A percentile compares a stretch with the other conserved stretches of the same genome.
Conservation (phyloP, 2,888 invertebrate species). For the Chromoteleia sp. region DNA sequence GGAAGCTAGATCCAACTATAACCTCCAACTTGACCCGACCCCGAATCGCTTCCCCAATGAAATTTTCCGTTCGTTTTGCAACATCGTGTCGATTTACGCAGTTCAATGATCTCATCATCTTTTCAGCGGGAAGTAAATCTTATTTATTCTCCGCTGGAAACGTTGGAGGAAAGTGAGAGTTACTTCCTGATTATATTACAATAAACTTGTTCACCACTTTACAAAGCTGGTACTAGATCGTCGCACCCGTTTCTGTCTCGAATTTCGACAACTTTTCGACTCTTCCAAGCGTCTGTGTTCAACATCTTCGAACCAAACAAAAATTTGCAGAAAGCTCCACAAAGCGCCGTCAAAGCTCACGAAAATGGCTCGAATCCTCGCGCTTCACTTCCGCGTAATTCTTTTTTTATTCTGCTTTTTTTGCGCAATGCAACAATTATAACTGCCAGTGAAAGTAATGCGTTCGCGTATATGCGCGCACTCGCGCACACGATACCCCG, state of each 20-base stretch:
- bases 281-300: too few species aligned
- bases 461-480: too few species aligned
- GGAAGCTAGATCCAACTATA: too few species aligned
- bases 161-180: constrained; percentile 57
- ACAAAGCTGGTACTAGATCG: not conserved
- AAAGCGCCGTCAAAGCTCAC: constrained; percentile 1
- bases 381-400: constrained; percentile 29
- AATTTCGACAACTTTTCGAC: not conserved
- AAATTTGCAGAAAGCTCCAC: not conserved
- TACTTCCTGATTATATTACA: constrained; percentile 59
- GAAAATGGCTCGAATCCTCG: too few species aligned
- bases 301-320: not conserved
- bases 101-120: constrained; percentile 44
- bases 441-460: constrained; percentile 63
- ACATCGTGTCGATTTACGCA: not conserved
- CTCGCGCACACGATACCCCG: not conserved
- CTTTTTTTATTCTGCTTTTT: constrained; percentile 40
- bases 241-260: too few species aligned
- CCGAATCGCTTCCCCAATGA: not conserved
- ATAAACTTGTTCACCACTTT: constrained; percentile 29
- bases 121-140: constrained; percentile 37
- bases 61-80: not conserved
- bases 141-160: constrained; percentile 23
- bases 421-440: constrained; percentile 58
- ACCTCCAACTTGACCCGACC: too few species aligned